Base-by-base conservation (phyloP, 2,797 vertebrate species). In the Huso huso region DNA sequence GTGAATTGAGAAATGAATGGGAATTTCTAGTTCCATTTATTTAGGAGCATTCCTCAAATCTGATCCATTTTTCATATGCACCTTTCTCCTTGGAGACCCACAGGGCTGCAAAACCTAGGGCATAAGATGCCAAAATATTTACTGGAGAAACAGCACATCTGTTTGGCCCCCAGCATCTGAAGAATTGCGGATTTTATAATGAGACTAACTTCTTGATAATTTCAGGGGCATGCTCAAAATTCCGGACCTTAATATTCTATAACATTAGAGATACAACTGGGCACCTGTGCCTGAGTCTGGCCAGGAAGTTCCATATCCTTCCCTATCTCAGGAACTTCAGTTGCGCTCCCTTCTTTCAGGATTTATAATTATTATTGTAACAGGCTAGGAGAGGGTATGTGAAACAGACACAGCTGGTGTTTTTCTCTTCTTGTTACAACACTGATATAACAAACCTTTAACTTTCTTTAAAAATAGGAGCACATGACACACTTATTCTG, bases 291-390 rank as follows among this genome's bases (percentile, higher is more conserved):
- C 71, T 78, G 82, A 70, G 86, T 86, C 88, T 89, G 82, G 49
- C 79, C 90, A 93, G 90, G 91, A 95, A 92, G 88, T 88, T 85
- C 91, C 89, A 91, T 90, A 88, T 91, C 88, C 89, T 92, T 87
- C 87, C 85, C 84, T 82, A 86, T 88, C 82, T 85, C 78, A 71
- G 83, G 84, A 81, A 89, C 80, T 83, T 84, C 81, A 86, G 87
- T 89, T 92, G 83, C 86, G 87, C 76, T 84, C 77, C 75, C 75
- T 73, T 68, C 76, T 87, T 90, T 88, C 85, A 86, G 76, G 82
- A 87, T 78, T 78, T 79, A 82, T 85, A 85, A 90, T 51, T 84
- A 85, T 83, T 81, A 86, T 78, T 76, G 82, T 73, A 84, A 81
- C 79, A 79, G 84, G 82, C 82, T 72, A 81, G 72, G 55, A 75